Base-by-base conservation (phyloP, 2,797 vertebrate genomes). In the Valencia hispanica region DNA sequence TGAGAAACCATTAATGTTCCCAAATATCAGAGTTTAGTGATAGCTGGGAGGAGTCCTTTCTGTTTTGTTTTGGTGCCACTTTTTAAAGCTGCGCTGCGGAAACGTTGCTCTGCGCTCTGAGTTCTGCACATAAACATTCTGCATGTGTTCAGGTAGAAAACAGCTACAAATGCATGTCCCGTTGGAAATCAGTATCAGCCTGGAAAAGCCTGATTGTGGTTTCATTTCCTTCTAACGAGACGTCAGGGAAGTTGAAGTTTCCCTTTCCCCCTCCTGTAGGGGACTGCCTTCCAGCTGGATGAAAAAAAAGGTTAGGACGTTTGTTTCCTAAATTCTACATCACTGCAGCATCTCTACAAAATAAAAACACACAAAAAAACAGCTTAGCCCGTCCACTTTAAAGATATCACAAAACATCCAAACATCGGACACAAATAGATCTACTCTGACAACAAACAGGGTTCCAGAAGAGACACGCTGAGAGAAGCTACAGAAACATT, bases 401-500 rank as follows among this genome's bases (percentile, higher is more conserved):
- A 25, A 65, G 10, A 39, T 22, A 36, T 12, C n/a, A 55, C 34
- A 41, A n/a, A 55, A 17, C 25, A 55, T 27, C 25, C 32, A 53
- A 39, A n/a, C 34, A 25, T 12, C 22, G 10, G 5, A 43, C 9
- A 14, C 41, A 41, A 25, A n/a, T 12, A 34, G 15, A 32, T 47
- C 17, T 4, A 55, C n/a, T 25, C 12, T 2, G 57, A 34, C 73
- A 22, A 77, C 79, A 79, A 65, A 80, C 30, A 70, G 3, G 47
- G 50, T 20, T 63, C 4, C 11, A 18, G 17, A 51, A 80, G 30
- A 83, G 20, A 25, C 15, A 34, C 63, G 43, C 55, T 10, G 5
- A 66, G 17, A 14, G 41, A 78, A 4, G 59, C 47, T 85, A 68
- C 63, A 68, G 32, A 59, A 22, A 72, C 25, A 68, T 45, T 15